A percentile compares a stretch with the other conserved stretches of the same genome.
Conservation (phyloP, 2,113 vertebrate species). For the Neodon shergylaensis region DNA sequence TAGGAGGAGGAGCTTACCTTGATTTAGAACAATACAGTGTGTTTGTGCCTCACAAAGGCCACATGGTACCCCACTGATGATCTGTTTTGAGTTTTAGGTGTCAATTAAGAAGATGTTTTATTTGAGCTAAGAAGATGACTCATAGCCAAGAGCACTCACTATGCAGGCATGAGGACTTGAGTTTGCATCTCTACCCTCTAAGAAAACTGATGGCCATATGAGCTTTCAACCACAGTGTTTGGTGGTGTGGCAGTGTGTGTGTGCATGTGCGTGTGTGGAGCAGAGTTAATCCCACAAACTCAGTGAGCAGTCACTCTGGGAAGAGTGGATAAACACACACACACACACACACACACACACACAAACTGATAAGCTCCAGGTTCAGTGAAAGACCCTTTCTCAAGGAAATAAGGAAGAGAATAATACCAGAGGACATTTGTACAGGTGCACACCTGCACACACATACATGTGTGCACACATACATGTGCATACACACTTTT, state of each 20-base stretch:
- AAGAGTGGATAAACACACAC: too few relatives aligned
- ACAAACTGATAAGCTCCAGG: too few relatives aligned
- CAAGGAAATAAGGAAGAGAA: background rate
- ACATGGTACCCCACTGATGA: fast-evolving
- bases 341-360: too few relatives aligned
- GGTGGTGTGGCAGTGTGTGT: background rate
- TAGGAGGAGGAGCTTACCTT: background rate
- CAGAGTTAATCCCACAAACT: background rate
- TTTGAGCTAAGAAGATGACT: background rate
- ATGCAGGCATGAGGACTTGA: background rate
- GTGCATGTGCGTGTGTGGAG: background rate
- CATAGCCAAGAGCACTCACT: background rate
- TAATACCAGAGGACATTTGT: too few relatives aligned
- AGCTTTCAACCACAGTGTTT: background rate
- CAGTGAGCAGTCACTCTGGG: background rate
- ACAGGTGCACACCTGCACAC: background rate
- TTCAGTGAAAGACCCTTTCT: background rate
- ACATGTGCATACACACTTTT: background rate
- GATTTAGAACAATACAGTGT: background rate
- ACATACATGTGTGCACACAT: background rate
- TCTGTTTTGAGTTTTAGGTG: background rate
- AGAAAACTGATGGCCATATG: background rate
- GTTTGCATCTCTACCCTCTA: background rate
- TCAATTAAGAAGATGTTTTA: background rate
- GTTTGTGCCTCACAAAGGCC: background rate